Base-by-base conservation (phyloP, 2,888 invertebrate species). In the Phania funesta region DNA sequence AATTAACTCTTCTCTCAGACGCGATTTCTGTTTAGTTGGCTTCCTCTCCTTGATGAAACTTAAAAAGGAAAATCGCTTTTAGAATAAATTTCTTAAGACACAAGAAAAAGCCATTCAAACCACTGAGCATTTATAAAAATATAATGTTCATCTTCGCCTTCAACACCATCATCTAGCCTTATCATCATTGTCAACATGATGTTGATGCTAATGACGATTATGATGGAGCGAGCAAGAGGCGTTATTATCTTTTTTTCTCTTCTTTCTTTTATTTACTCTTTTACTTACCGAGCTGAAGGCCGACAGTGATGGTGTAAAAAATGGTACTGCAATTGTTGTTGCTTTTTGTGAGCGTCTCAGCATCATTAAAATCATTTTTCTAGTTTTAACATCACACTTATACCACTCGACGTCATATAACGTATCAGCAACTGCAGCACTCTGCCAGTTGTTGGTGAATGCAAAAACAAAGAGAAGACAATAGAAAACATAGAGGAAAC, bases 361-460 rank as follows among this genome's bases (percentile, higher is more conserved):
- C 80, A 90, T 88, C 87, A 90, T 87, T 86, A 90, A 87, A 86
- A 90, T 86, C 86, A 90, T 88, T 87, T 87, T 88, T 75, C 89
- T 87, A 84, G 90, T 89, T 79, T 85, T 84, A 79, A 80, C 86
- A 85, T 90, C 89, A 83, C 90, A 90, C 86, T 90, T 90, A 71
- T 90, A 90, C 90, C 90, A 90, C 81, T 88, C 89, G 83, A 86
- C 85, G 85, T 88, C 86, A 75, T 90, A 90, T 68, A 88, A 84
- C 13, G 87, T 85, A 84, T 86, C 86, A 73, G 89, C 89, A 65
- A 90, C 85, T 54, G 87, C 86, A 41, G 86, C 70, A 81, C 90
- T 90, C 90, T 90, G 83, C 29, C 70, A 11, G 11, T 50, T 38
- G 22, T 84, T 48, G 11, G 7, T 18, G 18, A 13, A 24, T 35